Evolutionary conservation across 1,140 invertebrate genomes (phyloP).

Genomic region (Scaptomyza montana): DNA sequence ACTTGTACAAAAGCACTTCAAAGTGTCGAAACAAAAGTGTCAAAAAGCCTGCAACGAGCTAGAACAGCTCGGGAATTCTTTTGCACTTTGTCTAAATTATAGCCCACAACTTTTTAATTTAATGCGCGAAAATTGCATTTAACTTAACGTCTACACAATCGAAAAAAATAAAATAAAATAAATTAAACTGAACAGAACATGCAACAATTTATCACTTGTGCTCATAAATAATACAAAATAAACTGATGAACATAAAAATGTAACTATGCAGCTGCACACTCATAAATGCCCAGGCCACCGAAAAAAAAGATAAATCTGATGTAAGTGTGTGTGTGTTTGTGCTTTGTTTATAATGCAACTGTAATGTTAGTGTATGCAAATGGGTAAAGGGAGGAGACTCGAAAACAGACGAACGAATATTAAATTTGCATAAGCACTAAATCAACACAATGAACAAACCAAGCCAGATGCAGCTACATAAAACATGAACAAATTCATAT

Average conservation of each 20-base stretch:
- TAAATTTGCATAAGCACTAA: conserved; percentile 82
- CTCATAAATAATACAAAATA: conserved; percentile 71
- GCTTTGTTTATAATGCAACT: conserved; percentile 76
- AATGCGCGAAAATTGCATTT: conserved; percentile 64
- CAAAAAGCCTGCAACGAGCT: conserved; percentile 58
- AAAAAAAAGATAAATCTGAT: conserved; percentile 26
- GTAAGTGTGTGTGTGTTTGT: conserved; percentile 24
- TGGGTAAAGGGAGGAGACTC: conserved; percentile 26
- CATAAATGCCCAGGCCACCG: conserved; percentile 35
- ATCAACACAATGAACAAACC: conserved; percentile 71
- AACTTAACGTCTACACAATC: conserved; percentile 7
- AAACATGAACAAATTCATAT: conserved; percentile 18
- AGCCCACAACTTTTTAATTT: conserved; percentile 61
- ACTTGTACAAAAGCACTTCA: conserved; percentile 64
- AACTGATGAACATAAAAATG: conserved; percentile 59
- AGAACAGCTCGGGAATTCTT: conserved; percentile 45
- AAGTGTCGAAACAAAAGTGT: conserved; percentile 81
- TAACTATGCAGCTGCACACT: conserved; percentile 36
- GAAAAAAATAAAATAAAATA: conserved; percentile 8
- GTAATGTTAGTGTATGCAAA: conserved; percentile 75
- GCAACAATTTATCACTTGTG: conserved; percentile 65
- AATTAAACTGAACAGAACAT: conserved; percentile 4
- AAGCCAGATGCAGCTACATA: conserved; percentile 28
- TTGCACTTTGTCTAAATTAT: conserved; percentile 62
- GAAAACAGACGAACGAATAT: conserved; percentile 60